Evolutionary conservation across 2,113 vertebrate species (phyloP).

Genomic region (Cyanoliseus patagonus): DNA sequence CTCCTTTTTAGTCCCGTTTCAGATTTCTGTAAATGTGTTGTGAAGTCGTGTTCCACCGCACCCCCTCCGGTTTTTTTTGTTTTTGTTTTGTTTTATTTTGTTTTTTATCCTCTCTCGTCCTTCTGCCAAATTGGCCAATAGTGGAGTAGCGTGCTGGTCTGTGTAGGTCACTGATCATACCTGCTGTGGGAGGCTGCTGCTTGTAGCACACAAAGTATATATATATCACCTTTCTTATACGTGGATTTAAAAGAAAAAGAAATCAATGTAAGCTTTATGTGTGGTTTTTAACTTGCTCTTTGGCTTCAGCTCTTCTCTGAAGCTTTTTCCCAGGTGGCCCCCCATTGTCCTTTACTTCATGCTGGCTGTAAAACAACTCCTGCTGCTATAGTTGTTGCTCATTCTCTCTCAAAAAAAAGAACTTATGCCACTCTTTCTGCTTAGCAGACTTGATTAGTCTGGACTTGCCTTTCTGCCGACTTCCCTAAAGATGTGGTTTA

Average conservation of each 20-base stretch:
- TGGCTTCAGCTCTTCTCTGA: not conserved
- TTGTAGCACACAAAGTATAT: not conserved
- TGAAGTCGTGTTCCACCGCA: not conserved
- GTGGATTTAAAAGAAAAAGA: not conserved
- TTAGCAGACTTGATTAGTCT: constrained; percentile 29
- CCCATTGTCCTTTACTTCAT: not conserved
- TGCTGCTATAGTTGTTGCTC: not conserved
- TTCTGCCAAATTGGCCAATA: not conserved
- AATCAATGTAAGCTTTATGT: constrained; percentile 17
- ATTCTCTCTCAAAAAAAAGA: not conserved
- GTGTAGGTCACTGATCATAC: not conserved
- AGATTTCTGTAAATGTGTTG: not conserved
- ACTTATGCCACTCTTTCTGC: not conserved
- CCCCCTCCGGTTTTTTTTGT: not conserved
- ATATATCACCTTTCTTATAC: not conserved
- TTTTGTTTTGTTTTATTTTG: not conserved
- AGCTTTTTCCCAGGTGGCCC: constrained; percentile 10
- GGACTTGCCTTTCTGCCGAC: constrained; percentile 25
- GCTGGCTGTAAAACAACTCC: constrained; percentile 4
- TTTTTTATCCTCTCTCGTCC: not conserved
- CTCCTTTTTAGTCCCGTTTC: not conserved
- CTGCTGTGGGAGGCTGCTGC: not conserved
- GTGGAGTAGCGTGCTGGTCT: not conserved
- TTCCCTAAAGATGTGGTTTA: constrained; percentile 12
- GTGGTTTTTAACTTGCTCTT: constrained; percentile 12